Evolutionary conservation across 1,140 invertebrate genomes (phyloP).

Genomic region (Orchestia grillus): DNA sequence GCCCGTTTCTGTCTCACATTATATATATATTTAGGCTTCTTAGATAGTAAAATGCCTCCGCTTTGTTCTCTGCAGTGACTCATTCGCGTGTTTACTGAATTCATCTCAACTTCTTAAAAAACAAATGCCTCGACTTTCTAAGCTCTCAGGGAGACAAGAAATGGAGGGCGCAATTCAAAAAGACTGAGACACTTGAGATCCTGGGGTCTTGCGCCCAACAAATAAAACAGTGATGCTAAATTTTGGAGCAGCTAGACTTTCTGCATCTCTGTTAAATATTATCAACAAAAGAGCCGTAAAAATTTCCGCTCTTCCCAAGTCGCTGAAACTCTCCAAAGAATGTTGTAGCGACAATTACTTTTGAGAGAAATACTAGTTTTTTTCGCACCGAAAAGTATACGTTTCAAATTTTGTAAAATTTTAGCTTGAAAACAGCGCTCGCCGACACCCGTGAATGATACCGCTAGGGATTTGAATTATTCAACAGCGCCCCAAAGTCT

Average conservation of each 20-base stretch:
- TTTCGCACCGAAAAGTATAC: background rate
- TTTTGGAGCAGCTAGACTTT: background rate
- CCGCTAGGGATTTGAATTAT: background rate
- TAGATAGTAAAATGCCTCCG: background rate
- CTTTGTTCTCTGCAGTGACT: background rate
- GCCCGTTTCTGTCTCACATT: background rate
- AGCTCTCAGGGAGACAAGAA: background rate
- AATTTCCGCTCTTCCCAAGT: background rate
- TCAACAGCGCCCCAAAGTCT: background rate
- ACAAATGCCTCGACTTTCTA: background rate
- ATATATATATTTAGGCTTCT: background rate
- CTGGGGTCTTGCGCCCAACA: background rate
- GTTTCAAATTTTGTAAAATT: background rate
- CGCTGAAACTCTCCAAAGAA: background rate
- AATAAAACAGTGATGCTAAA: background rate
- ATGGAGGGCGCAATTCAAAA: background rate
- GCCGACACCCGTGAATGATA: background rate
- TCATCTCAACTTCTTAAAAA: background rate
- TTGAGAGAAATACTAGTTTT: background rate
- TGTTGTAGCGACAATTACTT: conserved; percentile 8
- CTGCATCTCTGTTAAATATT: background rate
- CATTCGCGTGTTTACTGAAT: background rate
- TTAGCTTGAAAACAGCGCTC: background rate
- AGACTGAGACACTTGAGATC: background rate
- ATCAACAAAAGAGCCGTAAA: background rate